These are phyloP conservation scores for Takifugu flavidus DNA, from an alignment of 2,113 vertebrate species.

Conservation along the genomic window DNA sequence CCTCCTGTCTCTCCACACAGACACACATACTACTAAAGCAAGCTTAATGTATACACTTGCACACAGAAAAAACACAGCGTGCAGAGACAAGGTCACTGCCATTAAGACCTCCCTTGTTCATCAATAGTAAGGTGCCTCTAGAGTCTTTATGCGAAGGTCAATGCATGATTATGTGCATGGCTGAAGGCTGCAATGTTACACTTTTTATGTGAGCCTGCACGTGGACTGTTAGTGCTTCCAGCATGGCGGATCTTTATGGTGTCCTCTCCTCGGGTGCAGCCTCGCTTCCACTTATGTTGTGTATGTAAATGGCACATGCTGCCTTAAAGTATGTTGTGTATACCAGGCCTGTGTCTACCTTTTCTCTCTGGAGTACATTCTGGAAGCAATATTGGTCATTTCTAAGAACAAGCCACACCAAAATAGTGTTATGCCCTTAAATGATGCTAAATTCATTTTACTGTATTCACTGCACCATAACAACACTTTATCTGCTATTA, in stretches of 20 bases:
- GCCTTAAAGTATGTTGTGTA: conserved; percentile 20
- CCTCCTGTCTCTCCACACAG: neutral
- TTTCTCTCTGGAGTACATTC: no score
- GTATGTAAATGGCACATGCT: conserved; percentile 13
- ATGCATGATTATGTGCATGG: conserved; percentile 39
- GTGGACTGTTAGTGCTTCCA: conserved; percentile 4
- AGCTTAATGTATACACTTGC: conserved; percentile 11
- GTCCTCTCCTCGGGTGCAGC: conserved; percentile 4
- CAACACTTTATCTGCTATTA: no score
- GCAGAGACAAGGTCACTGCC: conserved; percentile 38
- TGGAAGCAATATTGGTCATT: no score
- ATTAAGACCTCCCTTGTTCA: conserved; percentile 33
- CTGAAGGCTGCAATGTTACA: conserved; percentile 23
- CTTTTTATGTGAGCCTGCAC: neutral
- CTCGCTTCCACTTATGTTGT: conserved; percentile 13
- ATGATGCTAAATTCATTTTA: no score
- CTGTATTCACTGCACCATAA: no score
- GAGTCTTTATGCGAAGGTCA: conserved; percentile 64
- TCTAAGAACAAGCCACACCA: no score
- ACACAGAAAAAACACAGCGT: conserved; percentile 16
- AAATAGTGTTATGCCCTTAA: no score
- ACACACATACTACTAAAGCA: conserved; percentile 13
- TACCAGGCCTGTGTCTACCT: neutral
- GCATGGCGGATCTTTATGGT: conserved; percentile 34
- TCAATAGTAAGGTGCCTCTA: conserved; percentile 41